A percentile compares a stretch with the other conserved stretches of the same genome.
phyloP scores from a whole-genome alignment of 2,888 invertebrate genomes.

The Leucoma salicis region DNA sequence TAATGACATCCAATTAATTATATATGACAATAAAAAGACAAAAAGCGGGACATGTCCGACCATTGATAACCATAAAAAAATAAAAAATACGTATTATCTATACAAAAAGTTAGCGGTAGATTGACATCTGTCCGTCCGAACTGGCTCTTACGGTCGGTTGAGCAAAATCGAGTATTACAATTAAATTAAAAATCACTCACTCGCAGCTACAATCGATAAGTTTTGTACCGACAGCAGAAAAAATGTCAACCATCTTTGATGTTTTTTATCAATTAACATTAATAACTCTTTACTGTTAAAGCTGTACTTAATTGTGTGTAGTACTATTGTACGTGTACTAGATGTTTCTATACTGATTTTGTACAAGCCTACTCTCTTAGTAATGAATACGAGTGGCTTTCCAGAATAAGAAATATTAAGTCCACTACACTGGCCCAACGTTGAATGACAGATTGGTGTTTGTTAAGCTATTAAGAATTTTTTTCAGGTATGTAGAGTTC shows the following conservation, averaged over 20 bases:
- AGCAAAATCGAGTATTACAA: constrained; percentile 79
- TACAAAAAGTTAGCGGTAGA: constrained; percentile 54
- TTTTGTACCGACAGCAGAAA: constrained; percentile 53
- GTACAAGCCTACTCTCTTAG: no score
- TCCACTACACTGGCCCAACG: no score
- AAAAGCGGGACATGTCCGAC: constrained; percentile 38
- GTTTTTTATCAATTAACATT: no score
- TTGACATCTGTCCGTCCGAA: constrained; percentile 73
- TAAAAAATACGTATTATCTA: constrained; percentile 31
- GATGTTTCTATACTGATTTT: no score
- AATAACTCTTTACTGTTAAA: no score
- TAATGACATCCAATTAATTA: constrained; percentile 46
- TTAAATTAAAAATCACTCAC: constrained; percentile 80
- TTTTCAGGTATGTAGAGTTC: no score
- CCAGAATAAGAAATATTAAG: no score
- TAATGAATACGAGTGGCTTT: no score
- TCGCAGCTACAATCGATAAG: constrained; percentile 57
- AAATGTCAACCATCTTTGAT: constrained; percentile 9
- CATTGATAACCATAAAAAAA: constrained; percentile 47
- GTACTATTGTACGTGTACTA: no score
- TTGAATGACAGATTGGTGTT: no score
- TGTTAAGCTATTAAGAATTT: no score
- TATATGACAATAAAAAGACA: constrained; percentile 61
- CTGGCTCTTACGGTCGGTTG: constrained; percentile 65
- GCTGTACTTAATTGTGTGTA: no score